Evolutionary conservation across 2,888 invertebrate genomes (phyloP).

Genomic region (Drosophila kanekoi): DNA sequence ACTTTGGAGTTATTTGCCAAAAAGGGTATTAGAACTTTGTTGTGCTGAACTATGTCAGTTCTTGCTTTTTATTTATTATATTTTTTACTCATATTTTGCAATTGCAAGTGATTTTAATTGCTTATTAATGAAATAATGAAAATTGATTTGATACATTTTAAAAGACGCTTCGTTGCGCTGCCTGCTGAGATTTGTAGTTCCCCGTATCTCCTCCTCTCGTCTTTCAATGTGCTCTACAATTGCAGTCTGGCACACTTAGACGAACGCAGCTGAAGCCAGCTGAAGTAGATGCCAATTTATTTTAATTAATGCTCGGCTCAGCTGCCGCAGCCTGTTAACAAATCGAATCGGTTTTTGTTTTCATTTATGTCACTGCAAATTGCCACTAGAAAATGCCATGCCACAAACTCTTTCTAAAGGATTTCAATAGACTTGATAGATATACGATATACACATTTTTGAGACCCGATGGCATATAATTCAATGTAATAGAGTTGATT

Average conservation of each 20-base stretch:
- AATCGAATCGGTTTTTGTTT: slow-evolving; percentile 32
- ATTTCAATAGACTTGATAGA: slow-evolving; percentile 38
- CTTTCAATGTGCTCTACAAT: neutral
- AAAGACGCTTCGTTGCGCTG: slow-evolving; percentile 10
- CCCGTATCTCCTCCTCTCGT: no score
- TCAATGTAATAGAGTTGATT: slow-evolving; percentile 12
- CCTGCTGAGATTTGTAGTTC: neutral
- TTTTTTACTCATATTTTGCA: neutral
- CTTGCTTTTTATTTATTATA: neutral
- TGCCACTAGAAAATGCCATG: slow-evolving; percentile 57
- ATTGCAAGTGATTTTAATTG: slow-evolving; percentile 13
- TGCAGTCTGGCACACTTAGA: slow-evolving; percentile 12
- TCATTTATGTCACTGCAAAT: slow-evolving; percentile 62
- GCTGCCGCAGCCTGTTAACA: slow-evolving; percentile 21
- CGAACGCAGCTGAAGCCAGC: slow-evolving; percentile 7
- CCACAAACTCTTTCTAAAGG: slow-evolving; percentile 19
- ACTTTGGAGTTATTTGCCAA: no score
- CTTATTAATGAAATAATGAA: slow-evolving; percentile 25
- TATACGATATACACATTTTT: slow-evolving; percentile 8
- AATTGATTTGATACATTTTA: neutral
- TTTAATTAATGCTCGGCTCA: slow-evolving; percentile 67
- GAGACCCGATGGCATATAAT: slow-evolving; percentile 25
- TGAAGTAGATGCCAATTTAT: slow-evolving; percentile 61
- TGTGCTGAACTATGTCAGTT: no score
- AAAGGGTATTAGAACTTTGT: no score